Conservation (phyloP, 1,140 invertebrate species). For the Ceratina australensis region DNA sequence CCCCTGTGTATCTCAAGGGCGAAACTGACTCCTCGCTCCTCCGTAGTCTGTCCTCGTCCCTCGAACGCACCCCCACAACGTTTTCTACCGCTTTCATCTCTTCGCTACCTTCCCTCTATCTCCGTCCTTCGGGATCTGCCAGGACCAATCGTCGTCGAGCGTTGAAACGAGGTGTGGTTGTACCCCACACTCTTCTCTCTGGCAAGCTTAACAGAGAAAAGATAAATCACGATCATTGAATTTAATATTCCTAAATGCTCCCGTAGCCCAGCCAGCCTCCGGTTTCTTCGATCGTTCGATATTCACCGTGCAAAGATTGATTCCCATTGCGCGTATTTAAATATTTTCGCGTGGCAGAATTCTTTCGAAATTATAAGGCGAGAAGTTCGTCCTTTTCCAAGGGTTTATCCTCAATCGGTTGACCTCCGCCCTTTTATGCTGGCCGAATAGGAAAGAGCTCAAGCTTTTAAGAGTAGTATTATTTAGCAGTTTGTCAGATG, state of each 20-base stretch:
- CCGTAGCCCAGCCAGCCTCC: too few species aligned
- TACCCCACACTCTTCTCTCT: neutral
- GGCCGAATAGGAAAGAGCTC: neutral
- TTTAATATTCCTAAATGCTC: slow-evolving; percentile 3
- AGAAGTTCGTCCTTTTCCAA: neutral
- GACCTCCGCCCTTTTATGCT: too few species aligned
- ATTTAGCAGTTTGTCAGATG: slow-evolving; percentile 4
- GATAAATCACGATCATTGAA: slow-evolving; percentile 36
- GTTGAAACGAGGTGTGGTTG: slow-evolving; percentile 39
- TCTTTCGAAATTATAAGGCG: too few species aligned
- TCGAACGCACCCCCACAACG: slow-evolving; percentile 16
- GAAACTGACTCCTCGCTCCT: slow-evolving; percentile 8
- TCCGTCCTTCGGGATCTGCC: slow-evolving; percentile 34
- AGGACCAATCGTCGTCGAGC: slow-evolving; percentile 45
- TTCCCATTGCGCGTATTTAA: too few species aligned
- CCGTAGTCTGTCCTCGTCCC: neutral
- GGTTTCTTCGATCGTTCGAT: too few species aligned
- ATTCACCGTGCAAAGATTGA: too few species aligned
- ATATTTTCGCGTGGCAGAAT: too few species aligned
- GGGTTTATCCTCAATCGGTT: too few species aligned
- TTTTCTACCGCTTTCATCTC: slow-evolving; percentile 24
- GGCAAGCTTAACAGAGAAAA: slow-evolving; percentile 4
- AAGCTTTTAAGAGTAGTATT: neutral
- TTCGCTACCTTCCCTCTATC: slow-evolving; percentile 3
- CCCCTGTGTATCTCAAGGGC: slow-evolving; percentile 30